Base-by-base conservation (phyloP, 2,113 vertebrate species). In the Malurus cyaneus region DNA sequence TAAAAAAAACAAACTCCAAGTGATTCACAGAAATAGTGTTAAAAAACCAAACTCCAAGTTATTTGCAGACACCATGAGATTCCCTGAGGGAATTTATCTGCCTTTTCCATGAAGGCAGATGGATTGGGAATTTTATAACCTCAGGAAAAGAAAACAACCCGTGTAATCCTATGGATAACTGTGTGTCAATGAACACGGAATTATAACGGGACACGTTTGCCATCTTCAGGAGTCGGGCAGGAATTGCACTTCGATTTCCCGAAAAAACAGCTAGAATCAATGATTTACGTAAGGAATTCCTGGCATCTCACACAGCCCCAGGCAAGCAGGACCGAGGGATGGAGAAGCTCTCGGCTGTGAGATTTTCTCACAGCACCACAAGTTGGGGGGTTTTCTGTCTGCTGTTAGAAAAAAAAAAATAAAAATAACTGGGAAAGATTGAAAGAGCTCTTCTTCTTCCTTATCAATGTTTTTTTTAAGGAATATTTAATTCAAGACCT, bases 201-300 rank as follows among this genome's bases (percentile, higher is more conserved):
- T 46, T 95, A 15, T 12, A 67, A 73, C 2, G 1, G 85, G 60
- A 2, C 31, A 53, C 0, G 79, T 91, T 90, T 96, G 96, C 96
- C 96, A 96, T 96, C 96, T 97, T 74, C 82, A 95, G 96, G 95
- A 95, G 3, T 1, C 0, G 0, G 64, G 85, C 44, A 21, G 89
- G 79, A 95, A 95, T 46, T 96, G 67, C 95, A 92, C 31, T 32
- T 12, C 23, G 25, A 2, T 8, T 15, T 15, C 36, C 11, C 26
- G 25, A 57, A 57, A 57, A 65, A 21, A 0, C 26, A 34, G 12
- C 0, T 26, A 57, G 67, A 61, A 52, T 28, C 19, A 53, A 6
- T 25, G 71, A 26, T 2, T 72, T 39, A 11, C 21, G 12, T 20
- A 29, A 67, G 49, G 36, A 76, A 86, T 57, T 47, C 16, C 21